These are phyloP conservation scores for Latheticus oryzae DNA, from an alignment of 2,888 invertebrate species.

Conservation along the genomic window DNA sequence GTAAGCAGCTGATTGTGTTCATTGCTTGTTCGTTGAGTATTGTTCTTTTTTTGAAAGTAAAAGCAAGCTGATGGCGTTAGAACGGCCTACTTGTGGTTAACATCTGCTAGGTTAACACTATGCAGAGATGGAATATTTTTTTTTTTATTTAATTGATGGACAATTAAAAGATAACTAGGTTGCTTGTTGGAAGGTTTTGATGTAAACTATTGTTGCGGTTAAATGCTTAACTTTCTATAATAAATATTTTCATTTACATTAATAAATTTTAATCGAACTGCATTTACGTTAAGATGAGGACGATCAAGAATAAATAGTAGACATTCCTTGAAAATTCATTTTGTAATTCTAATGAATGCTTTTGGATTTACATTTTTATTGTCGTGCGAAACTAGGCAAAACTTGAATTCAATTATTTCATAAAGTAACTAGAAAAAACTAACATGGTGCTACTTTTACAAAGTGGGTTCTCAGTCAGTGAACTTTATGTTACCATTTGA, in stretches of 20 bases:
- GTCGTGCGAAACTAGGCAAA: constrained; percentile 20
- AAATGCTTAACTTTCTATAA: constrained; percentile 33
- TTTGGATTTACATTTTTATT: constrained; percentile 33
- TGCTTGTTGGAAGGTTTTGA: constrained; percentile 10
- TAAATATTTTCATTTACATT: constrained; percentile 30
- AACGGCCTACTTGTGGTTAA: constrained; percentile 29
- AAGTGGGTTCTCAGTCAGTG: no score
- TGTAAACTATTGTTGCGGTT: constrained; percentile 15
- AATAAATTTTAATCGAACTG: constrained; percentile 17
- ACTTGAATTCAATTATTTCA: constrained; percentile 22
- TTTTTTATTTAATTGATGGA: constrained; percentile 35
- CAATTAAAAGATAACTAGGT: constrained; percentile 39
- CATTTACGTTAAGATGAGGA: constrained; percentile 15
- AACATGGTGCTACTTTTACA: no score
- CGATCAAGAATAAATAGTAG: constrained; percentile 9
- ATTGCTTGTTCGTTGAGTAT: constrained; percentile 10
- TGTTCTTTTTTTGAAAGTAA: constrained; percentile 37
- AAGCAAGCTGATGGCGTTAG: constrained; percentile 26
- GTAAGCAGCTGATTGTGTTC: constrained; percentile 21
- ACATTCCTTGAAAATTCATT: not conserved
- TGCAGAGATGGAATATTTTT: constrained; percentile 30
- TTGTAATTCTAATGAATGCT: constrained; percentile 28
- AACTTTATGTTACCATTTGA: no score
- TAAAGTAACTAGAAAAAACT: no score
- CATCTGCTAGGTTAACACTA: constrained; percentile 30